Evolutionary conservation across 2,113 vertebrate genomes (phyloP), one percentile per base, ranked within the genome.

Genomic region (Ciconia stormi): DNA sequence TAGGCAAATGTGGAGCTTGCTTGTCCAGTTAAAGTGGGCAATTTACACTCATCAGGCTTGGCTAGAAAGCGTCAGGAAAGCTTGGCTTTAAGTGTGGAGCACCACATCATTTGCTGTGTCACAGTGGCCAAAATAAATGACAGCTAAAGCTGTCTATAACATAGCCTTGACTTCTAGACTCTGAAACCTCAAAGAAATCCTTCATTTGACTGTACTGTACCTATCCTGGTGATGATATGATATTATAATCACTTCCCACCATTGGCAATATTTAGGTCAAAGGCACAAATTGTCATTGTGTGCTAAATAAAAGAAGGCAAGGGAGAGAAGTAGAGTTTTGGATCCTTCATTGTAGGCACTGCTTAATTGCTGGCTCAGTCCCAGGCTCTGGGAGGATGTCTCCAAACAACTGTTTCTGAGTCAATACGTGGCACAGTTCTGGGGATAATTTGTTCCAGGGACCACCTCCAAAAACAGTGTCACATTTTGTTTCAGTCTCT

Each of bases 381-480:
- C 16, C 74, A 90, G 49, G 30, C 40, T 79, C 40, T 82, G 46
- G 62, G 49, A 88, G 53, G 66, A 94, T 90, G 4, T 87, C 70
- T 95, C 58, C 66, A 73, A 91, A 90, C 62, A 95, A 90, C 74
- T 90, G 30, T 78, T 93, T 91, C 73, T 91, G 78, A 94, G 78
- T 88, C 82, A 91, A 69, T 80, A 80, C 10, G 53, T 93, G 87
- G 62, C 74, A 82, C 63, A 72, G 40, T 56, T 69, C 74, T 85
- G 47, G 25, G 62, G 83, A 90, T 93, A 94, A 82, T 93, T 93
- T 93, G 34, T 94, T 94, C 73, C 74, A 86, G 84, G 40, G 36
- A 72, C 62, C 66, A 85, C 36, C 87, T 94, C 87, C 92, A 88
- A 93, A 87, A 82, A 9, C 52, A 72, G 40, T 82, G 79, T 85